Evolutionary conservation across 2,797 vertebrate species (phyloP).

Genomic region (Oophaga sylvatica): DNA sequence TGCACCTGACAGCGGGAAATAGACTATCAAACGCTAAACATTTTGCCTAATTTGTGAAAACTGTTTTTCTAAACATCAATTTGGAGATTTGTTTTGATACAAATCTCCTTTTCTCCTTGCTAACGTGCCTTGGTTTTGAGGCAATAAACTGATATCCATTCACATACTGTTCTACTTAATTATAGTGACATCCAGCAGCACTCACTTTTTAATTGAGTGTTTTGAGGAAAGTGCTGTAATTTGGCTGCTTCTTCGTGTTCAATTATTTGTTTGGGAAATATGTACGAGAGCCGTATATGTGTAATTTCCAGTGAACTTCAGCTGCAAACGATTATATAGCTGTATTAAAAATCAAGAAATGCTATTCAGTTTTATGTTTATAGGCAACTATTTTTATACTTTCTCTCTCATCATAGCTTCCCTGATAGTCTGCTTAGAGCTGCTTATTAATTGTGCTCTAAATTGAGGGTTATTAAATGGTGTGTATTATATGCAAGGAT

Average conservation of each 20-base stretch:
- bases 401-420: conserved; percentile 43
- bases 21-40: conserved; percentile 23
- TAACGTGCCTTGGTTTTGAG: conserved; percentile 16
- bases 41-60: conserved; percentile 49
- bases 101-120: conserved; percentile 26
- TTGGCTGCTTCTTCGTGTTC: conserved; percentile 46
- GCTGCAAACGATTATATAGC: conserved; percentile 50
- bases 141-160: conserved; percentile 44
- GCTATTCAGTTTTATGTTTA: conserved; percentile 5
- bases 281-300: conserved; percentile 58
- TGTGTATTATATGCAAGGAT: conserved; percentile 43
- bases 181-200: conserved; percentile 42
- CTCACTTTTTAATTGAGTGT: conserved; percentile 58
- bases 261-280: conserved; percentile 64
- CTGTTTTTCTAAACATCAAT: conserved; percentile 52
- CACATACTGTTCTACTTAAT: conserved; percentile 57
- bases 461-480: conserved; percentile 52
- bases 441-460: conserved; percentile 1
- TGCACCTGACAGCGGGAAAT: conserved; percentile 35
- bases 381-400: conserved; percentile 31
- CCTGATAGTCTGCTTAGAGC: conserved; percentile 24
- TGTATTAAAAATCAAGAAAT: conserved; percentile 56
- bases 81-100: conserved; percentile 35
- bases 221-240: conserved; percentile 59
- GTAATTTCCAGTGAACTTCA: conserved; percentile 46